Percentiles rank a stretch among this genome's conserved stretches.
These are phyloP conservation scores for Ruditapes philippinarum DNA, from an alignment of 1,140 invertebrate species.

Conservation along the genomic window DNA sequence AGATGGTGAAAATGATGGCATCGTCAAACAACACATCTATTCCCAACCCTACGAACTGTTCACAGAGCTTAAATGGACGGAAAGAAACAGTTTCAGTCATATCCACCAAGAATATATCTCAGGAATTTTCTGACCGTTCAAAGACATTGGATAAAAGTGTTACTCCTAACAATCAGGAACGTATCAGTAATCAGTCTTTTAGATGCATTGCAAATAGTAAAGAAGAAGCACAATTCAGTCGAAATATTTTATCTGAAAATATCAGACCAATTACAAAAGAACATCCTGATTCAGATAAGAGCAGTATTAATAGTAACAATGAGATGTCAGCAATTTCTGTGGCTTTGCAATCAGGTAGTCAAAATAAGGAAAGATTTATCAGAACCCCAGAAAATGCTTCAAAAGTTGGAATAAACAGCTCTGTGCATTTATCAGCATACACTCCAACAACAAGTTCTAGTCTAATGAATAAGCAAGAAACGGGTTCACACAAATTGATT, in stretches of 20 bases:
- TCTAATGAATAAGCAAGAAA: background rate
- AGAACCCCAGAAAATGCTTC: background rate
- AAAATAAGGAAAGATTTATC: background rate
- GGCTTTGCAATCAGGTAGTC: background rate
- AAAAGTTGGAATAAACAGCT: background rate
- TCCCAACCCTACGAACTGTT: background rate
- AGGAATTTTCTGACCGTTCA: too few relatives aligned
- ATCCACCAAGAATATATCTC: too few relatives aligned
- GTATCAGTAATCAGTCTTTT: too few relatives aligned
- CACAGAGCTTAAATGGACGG: background rate
- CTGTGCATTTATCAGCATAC: background rate
- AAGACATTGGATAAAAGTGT: too few relatives aligned
- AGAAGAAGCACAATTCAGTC: too few relatives aligned
- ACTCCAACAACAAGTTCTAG: background rate
- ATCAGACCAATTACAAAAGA: background rate
- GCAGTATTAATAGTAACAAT: background rate
- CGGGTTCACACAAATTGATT: slow-evolving; percentile 19
- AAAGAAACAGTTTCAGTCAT: background rate
- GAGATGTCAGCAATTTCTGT: background rate
- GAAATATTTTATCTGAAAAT: too few relatives aligned
- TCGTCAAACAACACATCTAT: background rate
- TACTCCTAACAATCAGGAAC: too few relatives aligned
- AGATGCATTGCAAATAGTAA: too few relatives aligned
- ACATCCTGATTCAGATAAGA: background rate
- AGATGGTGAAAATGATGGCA: slow-evolving; percentile 48